These are phyloP conservation scores for Beris chalybata DNA, from an alignment of 2,888 invertebrate genomes.

Conservation along the genomic window DNA sequence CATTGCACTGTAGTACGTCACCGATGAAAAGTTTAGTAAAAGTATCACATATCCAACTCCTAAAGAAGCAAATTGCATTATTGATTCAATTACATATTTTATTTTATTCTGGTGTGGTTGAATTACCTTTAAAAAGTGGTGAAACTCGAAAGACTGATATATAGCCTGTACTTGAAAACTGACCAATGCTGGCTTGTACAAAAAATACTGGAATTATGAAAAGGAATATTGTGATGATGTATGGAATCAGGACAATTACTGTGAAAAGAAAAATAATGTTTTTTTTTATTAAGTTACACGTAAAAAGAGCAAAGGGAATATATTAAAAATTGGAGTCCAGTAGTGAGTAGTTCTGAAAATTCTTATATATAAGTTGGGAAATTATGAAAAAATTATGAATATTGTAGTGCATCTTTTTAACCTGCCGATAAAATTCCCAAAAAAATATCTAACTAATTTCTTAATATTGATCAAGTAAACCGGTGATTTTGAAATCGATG, in stretches of 20 bases:
- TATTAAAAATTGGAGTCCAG: no score
- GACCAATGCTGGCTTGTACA: constrained; percentile 85
- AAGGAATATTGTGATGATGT: constrained; percentile 67
- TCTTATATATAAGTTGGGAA: no score
- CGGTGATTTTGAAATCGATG: no score
- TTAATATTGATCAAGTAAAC: no score
- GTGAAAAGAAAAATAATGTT: constrained; percentile 3
- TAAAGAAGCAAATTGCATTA: constrained; percentile 47
- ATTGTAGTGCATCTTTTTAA: no score
- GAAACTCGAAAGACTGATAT: constrained; percentile 78
- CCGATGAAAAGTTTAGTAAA: constrained; percentile 77
- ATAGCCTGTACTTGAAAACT: constrained; percentile 80
- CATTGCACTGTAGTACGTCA: constrained; percentile 81
- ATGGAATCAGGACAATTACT: constrained; percentile 18
- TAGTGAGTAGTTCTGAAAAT: no score
- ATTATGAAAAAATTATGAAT: no score
- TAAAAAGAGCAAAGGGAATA: no score
- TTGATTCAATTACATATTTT: background rate
- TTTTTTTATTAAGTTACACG: no score
- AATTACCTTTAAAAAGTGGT: constrained; percentile 83
- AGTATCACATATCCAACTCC: constrained; percentile 86
- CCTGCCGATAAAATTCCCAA: no score
- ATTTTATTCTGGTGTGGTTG: background rate
- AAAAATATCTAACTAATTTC: no score
- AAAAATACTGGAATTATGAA: constrained; percentile 86